Evolutionary conservation across 2,113 vertebrate genomes (phyloP).

Genomic region (Dunckerocampus dactyliophorus): DNA sequence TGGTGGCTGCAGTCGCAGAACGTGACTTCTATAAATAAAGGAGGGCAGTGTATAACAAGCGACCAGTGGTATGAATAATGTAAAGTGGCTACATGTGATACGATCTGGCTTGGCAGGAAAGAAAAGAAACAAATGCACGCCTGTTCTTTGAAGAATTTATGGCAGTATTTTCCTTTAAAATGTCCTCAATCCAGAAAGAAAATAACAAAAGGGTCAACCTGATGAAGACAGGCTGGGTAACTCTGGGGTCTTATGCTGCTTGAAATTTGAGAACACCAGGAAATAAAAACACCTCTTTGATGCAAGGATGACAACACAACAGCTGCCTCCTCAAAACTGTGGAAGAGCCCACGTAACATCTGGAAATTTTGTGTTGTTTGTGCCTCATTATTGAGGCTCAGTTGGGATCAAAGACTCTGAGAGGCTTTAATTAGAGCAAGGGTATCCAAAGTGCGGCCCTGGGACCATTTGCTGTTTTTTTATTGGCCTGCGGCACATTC

Average conservation of each 20-base stretch:
- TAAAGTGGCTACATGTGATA: constrained; percentile 53
- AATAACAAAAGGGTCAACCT: constrained; percentile 16
- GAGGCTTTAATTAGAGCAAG: constrained; percentile 61
- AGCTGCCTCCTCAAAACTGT: constrained; percentile 46
- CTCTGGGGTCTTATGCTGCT: constrained; percentile 9
- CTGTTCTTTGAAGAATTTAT: not conserved
- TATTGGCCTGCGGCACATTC: too few species aligned
- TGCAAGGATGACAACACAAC: constrained; percentile 50
- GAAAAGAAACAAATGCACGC: not conserved
- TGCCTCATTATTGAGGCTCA: constrained; percentile 50
- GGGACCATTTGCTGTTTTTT: too few species aligned
- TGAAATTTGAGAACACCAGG: constrained; percentile 29
- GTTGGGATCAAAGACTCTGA: constrained; percentile 61
- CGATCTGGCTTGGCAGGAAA: constrained; percentile 36
- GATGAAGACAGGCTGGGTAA: constrained; percentile 13
- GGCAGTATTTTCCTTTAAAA: not conserved
- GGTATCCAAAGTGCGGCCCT: too few species aligned
- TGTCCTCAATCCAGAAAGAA: constrained; percentile 1
- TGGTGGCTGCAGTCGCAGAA: constrained; percentile 34
- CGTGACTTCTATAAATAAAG: constrained; percentile 58
- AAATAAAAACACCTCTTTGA: constrained; percentile 46
- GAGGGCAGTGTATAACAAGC: constrained; percentile 46
- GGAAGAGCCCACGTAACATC: constrained; percentile 28
- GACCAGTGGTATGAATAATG: constrained; percentile 63
- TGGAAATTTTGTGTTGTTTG: constrained; percentile 52